Conservation (phyloP, 2,797 vertebrate species). For the Vespertilio murinus region DNA sequence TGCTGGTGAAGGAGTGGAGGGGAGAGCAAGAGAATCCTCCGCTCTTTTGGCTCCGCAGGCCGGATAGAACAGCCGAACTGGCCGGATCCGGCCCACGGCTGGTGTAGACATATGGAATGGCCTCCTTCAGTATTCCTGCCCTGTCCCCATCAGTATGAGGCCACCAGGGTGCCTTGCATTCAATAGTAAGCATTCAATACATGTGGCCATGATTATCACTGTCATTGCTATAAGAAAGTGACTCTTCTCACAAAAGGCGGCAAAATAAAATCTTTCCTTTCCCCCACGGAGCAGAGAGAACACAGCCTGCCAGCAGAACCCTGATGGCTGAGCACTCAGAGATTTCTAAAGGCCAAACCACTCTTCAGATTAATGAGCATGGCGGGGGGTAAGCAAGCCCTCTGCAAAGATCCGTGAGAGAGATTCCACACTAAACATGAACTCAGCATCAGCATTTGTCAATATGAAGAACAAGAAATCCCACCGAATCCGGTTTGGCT, state of each 20-base stretch:
- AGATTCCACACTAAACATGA: not conserved
- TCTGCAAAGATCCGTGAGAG: not conserved
- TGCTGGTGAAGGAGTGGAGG: too few relatives aligned
- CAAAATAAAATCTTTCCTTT: not conserved
- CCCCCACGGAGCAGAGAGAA: not conserved
- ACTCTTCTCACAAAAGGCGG: not conserved
- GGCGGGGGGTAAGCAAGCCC: not conserved
- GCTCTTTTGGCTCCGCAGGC: too few relatives aligned
- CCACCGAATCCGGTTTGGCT: too few relatives aligned
- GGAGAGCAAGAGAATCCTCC: too few relatives aligned
- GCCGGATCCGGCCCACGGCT: too few relatives aligned
- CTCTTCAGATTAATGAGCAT: not conserved
- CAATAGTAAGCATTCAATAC: not conserved
- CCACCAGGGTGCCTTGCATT: not conserved
- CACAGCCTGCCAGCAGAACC: not conserved
- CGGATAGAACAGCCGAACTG: too few relatives aligned
- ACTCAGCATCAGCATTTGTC: not conserved
- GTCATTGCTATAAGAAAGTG: not conserved
- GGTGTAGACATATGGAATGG: not conserved
- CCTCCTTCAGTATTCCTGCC: not conserved
- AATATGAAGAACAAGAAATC: not conserved
- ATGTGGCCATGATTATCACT: not conserved
- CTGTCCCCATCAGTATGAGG: not conserved
- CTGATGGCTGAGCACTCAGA: not conserved
- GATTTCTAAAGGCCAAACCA: not conserved